A percentile compares a stretch with the other conserved stretches of the same genome.
Conservation (phyloP, 2,113 vertebrate genomes). For the Aepyceros melampus region DNA sequence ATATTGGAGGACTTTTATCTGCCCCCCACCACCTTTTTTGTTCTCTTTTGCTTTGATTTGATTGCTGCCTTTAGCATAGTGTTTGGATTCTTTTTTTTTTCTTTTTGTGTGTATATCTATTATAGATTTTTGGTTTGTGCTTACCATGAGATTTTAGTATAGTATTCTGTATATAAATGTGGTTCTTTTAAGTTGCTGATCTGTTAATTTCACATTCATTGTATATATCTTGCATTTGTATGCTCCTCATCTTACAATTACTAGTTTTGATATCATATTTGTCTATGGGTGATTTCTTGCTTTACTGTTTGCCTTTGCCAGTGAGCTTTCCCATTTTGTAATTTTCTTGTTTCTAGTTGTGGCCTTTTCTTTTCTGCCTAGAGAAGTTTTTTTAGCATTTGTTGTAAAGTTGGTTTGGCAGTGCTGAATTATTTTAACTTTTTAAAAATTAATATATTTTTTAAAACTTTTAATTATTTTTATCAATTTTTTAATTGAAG, state of each 20-base stretch:
- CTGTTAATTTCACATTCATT: not conserved
- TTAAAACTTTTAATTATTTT: not conserved
- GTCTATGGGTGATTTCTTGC: not conserved
- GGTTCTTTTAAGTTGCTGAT: not conserved
- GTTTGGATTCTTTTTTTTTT: not conserved
- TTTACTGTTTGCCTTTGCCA: not conserved
- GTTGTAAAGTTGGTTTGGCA: not conserved
- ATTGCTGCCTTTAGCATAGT: not conserved
- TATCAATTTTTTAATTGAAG: not conserved
- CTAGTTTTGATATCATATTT: not conserved
- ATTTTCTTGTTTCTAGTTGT: not conserved
- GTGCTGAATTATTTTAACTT: not conserved
- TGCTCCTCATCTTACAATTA: not conserved
- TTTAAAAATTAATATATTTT: not conserved
- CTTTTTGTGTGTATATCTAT: not conserved
- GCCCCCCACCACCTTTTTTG: rapidly evolving
- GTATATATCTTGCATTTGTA: not conserved
- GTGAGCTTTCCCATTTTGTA: not conserved
- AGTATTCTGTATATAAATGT: not conserved
- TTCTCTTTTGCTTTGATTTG: not conserved
- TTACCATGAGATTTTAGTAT: not conserved
- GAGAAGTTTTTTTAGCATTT: not conserved
- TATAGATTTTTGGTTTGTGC: not conserved
- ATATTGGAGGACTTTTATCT: not conserved
- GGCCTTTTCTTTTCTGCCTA: not conserved